Conservation (phyloP, 2,888 invertebrate genomes). For the Psylliodes chrysocephalus region DNA sequence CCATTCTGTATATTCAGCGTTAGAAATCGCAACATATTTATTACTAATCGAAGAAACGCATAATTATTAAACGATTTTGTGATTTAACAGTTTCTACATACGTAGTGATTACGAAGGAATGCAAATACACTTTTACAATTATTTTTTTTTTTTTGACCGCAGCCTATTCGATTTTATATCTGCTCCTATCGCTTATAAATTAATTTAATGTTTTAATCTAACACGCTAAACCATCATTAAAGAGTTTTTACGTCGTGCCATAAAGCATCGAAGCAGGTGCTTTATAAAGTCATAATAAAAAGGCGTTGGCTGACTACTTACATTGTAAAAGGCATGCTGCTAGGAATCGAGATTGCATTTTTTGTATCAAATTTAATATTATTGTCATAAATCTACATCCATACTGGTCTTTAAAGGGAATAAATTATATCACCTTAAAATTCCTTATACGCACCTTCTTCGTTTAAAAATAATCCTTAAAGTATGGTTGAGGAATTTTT, state of each 20-base stretch:
- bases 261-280: conserved; percentile 30
- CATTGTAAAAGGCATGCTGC: conserved; percentile 13
- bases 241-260: conserved; percentile 21
- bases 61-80: conserved; percentile 10
- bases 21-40: neutral
- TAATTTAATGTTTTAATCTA: conserved; percentile 46
- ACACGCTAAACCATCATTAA: conserved; percentile 46
- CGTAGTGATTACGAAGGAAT: neutral
- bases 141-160: conserved; percentile 5
- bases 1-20: too few relatives aligned
- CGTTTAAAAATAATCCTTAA: too few relatives aligned
- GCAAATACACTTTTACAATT: conserved; percentile 1
- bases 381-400: neutral
- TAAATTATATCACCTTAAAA: too few relatives aligned
- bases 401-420: too few relatives aligned
- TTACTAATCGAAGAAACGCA: neutral
- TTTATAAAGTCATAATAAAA: conserved; percentile 23
- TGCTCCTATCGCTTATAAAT: conserved; percentile 35
- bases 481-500: too few relatives aligned
- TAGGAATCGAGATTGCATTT: neutral
- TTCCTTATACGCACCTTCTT: too few relatives aligned
- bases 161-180: conserved; percentile 11
- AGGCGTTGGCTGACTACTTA: conserved; percentile 22
- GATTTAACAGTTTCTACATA: neutral
- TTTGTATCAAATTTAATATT: neutral